These are phyloP conservation scores for Chionodraco myersi DNA, from an alignment of 2,113 vertebrate species.

Conservation along the genomic window DNA sequence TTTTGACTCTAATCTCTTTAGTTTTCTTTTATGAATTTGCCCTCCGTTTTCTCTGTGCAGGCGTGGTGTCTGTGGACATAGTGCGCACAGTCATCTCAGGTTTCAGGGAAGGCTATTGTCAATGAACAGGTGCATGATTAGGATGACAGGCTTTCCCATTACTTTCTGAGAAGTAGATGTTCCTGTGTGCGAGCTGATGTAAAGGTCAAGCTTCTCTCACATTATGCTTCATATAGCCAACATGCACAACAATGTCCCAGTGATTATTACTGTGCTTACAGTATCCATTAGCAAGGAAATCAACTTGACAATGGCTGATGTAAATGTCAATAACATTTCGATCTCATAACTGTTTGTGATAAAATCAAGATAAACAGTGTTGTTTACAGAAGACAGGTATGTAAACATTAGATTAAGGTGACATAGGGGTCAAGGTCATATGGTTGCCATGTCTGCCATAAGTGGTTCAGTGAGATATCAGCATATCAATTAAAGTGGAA, in stretches of 20 bases:
- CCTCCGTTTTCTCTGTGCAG: not conserved
- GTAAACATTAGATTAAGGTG: conserved; percentile 37
- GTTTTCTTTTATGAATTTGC: not conserved
- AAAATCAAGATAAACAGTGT: not conserved
- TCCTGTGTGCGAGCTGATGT: not conserved
- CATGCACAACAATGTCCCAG: not conserved
- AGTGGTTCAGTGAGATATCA: not conserved
- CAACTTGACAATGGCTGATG: not conserved
- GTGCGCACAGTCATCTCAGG: not conserved
- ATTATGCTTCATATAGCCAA: not conserved
- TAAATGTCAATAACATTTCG: not conserved
- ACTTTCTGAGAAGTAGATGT: conserved; percentile 3
- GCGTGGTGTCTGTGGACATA: not conserved
- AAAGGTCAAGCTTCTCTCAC: not conserved
- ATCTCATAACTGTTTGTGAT: not conserved
- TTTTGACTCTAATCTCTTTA: not conserved
- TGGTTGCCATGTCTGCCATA: no score
- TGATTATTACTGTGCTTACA: not conserved
- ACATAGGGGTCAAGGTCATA: conserved; percentile 71
- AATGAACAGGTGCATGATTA: not conserved
- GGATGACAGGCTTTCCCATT: not conserved
- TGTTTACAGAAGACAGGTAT: conserved; percentile 9
- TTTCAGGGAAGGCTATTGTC: not conserved
- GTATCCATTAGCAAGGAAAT: not conserved
- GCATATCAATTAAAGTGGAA: not conserved